Conservation (phyloP, 64 coral and sea anemone species). For the Pachyseris speciosa region DNA sequence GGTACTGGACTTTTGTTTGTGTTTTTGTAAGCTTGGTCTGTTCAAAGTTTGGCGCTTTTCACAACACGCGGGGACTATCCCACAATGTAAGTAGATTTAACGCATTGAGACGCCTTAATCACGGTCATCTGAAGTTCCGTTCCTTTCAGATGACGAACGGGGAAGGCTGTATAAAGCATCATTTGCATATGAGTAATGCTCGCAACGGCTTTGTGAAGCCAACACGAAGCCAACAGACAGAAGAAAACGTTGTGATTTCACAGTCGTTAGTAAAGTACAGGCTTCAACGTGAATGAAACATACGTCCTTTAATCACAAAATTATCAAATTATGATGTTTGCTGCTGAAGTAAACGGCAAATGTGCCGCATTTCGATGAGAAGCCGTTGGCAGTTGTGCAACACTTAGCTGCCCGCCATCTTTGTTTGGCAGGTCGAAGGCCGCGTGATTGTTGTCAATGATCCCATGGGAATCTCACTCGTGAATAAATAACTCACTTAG, state of each 20-base stretch:
- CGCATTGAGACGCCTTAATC: background rate
- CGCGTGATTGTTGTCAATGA: background rate
- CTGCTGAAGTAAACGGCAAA: background rate
- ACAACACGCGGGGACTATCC: background rate
- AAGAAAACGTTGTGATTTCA: background rate
- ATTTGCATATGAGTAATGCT: background rate
- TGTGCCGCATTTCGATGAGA: background rate
- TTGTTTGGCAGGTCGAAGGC: constrained; percentile 16
- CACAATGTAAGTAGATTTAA: background rate
- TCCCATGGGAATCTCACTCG: constrained; percentile 21
- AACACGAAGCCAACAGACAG: background rate
- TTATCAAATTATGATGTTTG: background rate
- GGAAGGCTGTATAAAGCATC: background rate
- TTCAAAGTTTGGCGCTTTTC: background rate
- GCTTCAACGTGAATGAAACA: background rate
- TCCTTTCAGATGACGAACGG: background rate
- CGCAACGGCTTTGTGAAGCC: background rate
- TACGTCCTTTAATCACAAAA: background rate
- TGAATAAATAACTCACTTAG: background rate
- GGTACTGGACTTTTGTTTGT: too few relatives aligned
- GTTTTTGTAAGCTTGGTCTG: background rate
- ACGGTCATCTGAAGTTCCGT: background rate
- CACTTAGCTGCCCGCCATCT: background rate
- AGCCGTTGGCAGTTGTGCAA: background rate
- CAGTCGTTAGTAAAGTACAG: background rate